These are phyloP conservation scores for Aromia moschata DNA, from an alignment of 2,888 invertebrate species.

Conservation along the genomic window DNA sequence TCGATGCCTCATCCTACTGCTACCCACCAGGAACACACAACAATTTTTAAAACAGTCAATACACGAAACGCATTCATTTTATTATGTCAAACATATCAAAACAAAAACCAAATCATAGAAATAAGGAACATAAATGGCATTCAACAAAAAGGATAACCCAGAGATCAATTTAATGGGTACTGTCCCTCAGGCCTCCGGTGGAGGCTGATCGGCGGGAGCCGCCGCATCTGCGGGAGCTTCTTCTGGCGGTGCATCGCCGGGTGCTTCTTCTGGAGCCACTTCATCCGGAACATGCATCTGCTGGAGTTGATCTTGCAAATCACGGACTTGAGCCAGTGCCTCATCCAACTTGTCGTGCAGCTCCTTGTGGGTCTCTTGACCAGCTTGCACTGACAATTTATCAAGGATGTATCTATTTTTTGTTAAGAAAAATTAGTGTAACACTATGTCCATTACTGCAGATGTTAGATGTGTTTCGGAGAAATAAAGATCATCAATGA, in stretches of 20 bases:
- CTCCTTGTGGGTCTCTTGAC: constrained; percentile 57
- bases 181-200: constrained; percentile 9
- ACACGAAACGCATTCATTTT: not conserved
- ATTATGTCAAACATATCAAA: not conserved
- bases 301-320: constrained; percentile 69
- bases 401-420: constrained; percentile 64
- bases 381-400: constrained; percentile 63
- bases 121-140: constrained; percentile 27
- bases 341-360: constrained; percentile 66
- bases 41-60: constrained; percentile 7
- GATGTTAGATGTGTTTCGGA: too few species aligned
- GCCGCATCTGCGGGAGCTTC: constrained; percentile 32
- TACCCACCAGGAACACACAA: not conserved
- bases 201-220: constrained; percentile 15
- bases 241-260: constrained; percentile 21
- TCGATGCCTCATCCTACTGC: not conserved
- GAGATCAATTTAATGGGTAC: constrained; percentile 1
- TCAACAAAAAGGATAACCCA: constrained; percentile 14
- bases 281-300: constrained; percentile 35
- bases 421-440: constrained; percentile 40
- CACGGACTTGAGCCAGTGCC: constrained; percentile 68
- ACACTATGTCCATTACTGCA: too few species aligned
- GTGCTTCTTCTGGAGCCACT: constrained; percentile 4
- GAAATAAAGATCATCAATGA: too few species aligned
- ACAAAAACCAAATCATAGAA: constrained; percentile 11